Evolutionary conservation across 2,113 vertebrate genomes (phyloP), one percentile per base, ranked within the genome.

Genomic region (Benitochromis conjunctus): DNA sequence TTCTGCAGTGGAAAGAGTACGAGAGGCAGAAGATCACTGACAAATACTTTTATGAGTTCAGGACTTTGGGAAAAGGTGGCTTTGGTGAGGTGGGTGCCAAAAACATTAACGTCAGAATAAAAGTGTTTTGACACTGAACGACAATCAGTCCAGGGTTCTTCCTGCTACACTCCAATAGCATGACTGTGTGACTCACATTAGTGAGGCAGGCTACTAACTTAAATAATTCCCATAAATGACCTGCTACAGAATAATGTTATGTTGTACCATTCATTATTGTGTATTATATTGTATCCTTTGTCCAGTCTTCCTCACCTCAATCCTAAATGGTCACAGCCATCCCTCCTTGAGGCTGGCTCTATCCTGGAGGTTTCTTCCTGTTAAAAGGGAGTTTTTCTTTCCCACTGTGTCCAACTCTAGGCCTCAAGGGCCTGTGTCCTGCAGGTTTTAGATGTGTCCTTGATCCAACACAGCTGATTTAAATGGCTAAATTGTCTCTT

Each of bases 1-100:
- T 98, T 85, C 84, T 98, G 85, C 98, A 98, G 76, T 98, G 98
- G 97, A 98, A 99, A 94, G 96, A 96, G 91, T 98, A 97, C 16
- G 98, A 99, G 95, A 97, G 85, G 92, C 97, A 98, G 60, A 96
- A 93, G 0, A 96, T 98, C 82, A 97, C 79, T 3, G 97, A 98
- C 0, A 98, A 97, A 85, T 97, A 97, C 91, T 99, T 99, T 86
- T 97, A 96, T 2, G 97, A 99, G 86, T 99, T 98, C 85, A 95
- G 97, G 64, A 96, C 96, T 76, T 95, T 98, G 87, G 98, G 98
- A 38, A 98, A 96, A 95, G 98, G 98, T 41, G 97, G 97, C 69
- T 99, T 99, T 62, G 97, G 98, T 89, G 97, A 98, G 98, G 97
- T 99, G 96, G 26, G 95, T 92, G 31, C 36, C 10, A 58, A 24